Conservation (phyloP, 2,113 vertebrate genomes). For the Todiramphus saurophagus region DNA sequence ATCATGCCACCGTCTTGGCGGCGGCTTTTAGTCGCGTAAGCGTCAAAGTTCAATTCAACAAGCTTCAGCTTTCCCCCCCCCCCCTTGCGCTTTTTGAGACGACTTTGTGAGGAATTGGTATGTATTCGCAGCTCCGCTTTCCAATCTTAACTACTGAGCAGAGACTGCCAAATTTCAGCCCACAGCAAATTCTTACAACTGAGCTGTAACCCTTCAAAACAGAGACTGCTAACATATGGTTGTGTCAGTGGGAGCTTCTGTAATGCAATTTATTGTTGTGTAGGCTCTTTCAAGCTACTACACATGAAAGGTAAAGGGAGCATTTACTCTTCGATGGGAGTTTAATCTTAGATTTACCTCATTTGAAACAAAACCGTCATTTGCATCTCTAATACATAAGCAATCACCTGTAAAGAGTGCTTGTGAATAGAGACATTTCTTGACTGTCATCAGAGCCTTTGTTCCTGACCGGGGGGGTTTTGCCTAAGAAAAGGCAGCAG, state of each 20-base stretch:
- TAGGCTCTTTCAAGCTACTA: slow-evolving; percentile 59
- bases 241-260: slow-evolving; percentile 66
- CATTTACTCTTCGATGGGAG: slow-evolving; percentile 43
- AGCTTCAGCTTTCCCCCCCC: neutral
- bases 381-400: slow-evolving; percentile 26
- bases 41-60: neutral
- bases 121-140: neutral
- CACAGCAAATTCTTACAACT: slow-evolving; percentile 18
- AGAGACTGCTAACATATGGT: slow-evolving; percentile 59
- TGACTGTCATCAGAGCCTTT: slow-evolving; percentile 7
- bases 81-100: neutral
- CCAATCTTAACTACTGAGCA: neutral
- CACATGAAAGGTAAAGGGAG: slow-evolving; percentile 56
- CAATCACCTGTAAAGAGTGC: slow-evolving; percentile 47
- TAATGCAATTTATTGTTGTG: slow-evolving; percentile 63
- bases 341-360: slow-evolving; percentile 61
- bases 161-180: slow-evolving; percentile 50
- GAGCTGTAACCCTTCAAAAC: slow-evolving; percentile 56
- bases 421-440: slow-evolving; percentile 1
- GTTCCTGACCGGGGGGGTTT: neutral
- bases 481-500: neutral
- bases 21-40: rapidly evolving
- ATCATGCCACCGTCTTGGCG: rapidly evolving
- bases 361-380: slow-evolving; percentile 38
- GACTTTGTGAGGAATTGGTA: neutral